Percentiles rank a stretch among this genome's conserved stretches.
These are phyloP conservation scores for Helobdella robusta DNA, from an alignment of 2,888 invertebrate genomes.

Conservation along the genomic window DNA sequence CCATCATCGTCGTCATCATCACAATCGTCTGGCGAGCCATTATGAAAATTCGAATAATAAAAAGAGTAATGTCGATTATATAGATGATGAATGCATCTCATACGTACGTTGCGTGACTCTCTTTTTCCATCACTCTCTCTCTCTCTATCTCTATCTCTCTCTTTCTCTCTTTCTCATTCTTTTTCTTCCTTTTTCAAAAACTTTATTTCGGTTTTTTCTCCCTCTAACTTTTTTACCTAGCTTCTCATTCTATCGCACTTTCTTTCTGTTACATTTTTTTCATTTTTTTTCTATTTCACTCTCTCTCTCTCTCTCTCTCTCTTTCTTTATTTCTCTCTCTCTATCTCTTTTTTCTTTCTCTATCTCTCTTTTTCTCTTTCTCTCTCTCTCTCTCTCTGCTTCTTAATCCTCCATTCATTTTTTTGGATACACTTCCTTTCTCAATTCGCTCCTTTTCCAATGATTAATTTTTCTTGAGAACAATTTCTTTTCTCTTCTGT, in stretches of 20 bases:
- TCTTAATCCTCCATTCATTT: neutral
- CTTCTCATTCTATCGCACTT: neutral
- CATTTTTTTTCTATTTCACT: neutral
- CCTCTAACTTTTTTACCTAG: neutral
- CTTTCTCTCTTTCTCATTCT: no score
- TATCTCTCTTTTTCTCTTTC: neutral
- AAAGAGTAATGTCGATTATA: no score
- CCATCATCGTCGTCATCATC: constrained; percentile 3
- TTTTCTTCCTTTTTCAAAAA: no score
- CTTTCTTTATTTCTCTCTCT: neutral
- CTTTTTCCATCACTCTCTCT: no score
- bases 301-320: constrained; percentile 2
- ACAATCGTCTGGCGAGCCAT: neutral
- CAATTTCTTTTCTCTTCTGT: neutral
- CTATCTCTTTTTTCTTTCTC: neutral
- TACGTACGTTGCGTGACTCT: no score
- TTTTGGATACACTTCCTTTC: constrained; percentile 1
- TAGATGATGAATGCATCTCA: no score
- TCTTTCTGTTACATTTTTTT: neutral
- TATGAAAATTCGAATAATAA: no score
- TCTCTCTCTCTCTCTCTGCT: constrained; percentile 2
- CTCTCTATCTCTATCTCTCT: no score
- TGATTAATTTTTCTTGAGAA: neutral
- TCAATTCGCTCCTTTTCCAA: neutral
- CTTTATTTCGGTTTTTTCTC: no score